Conservation (phyloP, 2,113 vertebrate genomes). For the Anas platyrhynchos region DNA sequence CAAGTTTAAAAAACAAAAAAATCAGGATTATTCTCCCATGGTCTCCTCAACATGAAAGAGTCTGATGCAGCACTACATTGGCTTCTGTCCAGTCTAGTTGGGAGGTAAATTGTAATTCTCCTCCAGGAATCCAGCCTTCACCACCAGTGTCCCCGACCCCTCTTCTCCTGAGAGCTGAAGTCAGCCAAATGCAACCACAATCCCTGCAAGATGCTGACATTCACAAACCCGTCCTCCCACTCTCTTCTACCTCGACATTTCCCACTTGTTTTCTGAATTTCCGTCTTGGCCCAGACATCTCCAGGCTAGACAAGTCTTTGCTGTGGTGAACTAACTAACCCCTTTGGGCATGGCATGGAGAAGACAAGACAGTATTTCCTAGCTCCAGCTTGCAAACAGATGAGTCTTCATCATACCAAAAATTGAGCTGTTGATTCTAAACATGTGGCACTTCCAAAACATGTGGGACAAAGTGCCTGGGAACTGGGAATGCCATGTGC, state of each 20-base stretch:
- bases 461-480: not conserved
- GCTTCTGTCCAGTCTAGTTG: constrained; percentile 52
- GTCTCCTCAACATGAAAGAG: constrained; percentile 11
- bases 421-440: constrained; percentile 8
- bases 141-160: not conserved
- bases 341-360: not conserved
- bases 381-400: constrained; percentile 24
- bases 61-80: not conserved
- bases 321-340: constrained; percentile 21
- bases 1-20: constrained; percentile 7
- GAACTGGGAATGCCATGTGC: not conserved
- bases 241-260: not conserved
- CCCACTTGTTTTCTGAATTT: not conserved
- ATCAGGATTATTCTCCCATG: constrained; percentile 35
- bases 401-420: not conserved
- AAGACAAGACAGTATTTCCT: constrained; percentile 17
- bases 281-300: constrained; percentile 9
- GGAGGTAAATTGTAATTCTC: constrained; percentile 52
- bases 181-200: constrained; percentile 59
- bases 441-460: not conserved
- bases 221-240: constrained; percentile 19
- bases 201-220: not conserved
- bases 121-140: constrained; percentile 29
- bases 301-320: constrained; percentile 40
- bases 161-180: constrained; percentile 36